phyloP scores from a whole-genome alignment of 37 sponge, comb jelly and placozoan species.

The Beroe forskalii region DNA sequence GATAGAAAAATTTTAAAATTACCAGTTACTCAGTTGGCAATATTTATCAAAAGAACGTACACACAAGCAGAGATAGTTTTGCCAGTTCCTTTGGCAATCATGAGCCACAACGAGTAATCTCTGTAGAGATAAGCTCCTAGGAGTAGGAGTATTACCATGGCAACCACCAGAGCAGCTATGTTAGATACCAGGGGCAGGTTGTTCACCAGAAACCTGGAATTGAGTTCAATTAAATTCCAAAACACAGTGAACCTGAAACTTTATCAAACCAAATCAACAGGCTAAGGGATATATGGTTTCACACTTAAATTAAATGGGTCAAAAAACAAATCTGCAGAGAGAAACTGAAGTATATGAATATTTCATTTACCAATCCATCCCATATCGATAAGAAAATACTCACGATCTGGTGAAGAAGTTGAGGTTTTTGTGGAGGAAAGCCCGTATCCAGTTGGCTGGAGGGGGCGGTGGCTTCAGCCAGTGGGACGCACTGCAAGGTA shows the following conservation, averaged over 20 bases:
- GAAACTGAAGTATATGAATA: too few relatives aligned
- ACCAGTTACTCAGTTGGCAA: too few relatives aligned
- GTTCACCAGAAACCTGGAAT: slow-evolving; percentile 52
- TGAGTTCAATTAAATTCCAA: too few relatives aligned
- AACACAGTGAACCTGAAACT: too few relatives aligned
- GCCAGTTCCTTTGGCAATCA: slow-evolving; percentile 42
- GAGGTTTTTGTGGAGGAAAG: slow-evolving; percentile 23
- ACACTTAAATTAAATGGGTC: too few relatives aligned
- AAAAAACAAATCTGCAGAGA: too few relatives aligned
- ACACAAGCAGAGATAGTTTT: neutral
- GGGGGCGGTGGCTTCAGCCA: slow-evolving; percentile 80
- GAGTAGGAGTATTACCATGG: neutral
- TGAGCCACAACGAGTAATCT: neutral
- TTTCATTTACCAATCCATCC: too few relatives aligned
- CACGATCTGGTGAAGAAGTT: slow-evolving; percentile 7
- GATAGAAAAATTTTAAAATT: too few relatives aligned
- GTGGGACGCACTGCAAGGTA: slow-evolving; percentile 79
- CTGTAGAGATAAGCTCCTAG: slow-evolving; percentile 1
- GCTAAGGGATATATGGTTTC: too few relatives aligned
- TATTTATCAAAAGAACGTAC: too few relatives aligned
- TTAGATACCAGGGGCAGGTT: slow-evolving; percentile 41
- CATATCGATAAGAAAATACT: too few relatives aligned
- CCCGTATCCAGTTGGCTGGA: slow-evolving; percentile 6
- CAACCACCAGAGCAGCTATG: neutral
- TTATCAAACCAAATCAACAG: too few relatives aligned